Percentiles rank a stretch among this genome's conserved stretches.
Evolutionary conservation across 1,140 invertebrate genomes (phyloP).

Genomic region (Harpegnathos saltator): DNA sequence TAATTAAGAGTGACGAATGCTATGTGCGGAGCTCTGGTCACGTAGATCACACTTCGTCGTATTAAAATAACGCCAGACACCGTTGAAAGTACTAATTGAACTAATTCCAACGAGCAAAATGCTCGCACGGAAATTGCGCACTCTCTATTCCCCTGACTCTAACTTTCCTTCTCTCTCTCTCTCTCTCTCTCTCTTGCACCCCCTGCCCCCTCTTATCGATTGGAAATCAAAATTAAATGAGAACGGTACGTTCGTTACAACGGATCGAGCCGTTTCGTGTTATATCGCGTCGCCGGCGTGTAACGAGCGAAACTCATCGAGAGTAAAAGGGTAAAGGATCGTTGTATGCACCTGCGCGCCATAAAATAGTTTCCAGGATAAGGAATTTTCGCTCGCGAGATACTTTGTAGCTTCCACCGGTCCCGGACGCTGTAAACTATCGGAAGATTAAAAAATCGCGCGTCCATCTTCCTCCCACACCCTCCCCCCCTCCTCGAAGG

Average conservation of each 20-base stretch:
- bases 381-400: slow-evolving; percentile 21
- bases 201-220: background rate
- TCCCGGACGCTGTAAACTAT: slow-evolving; percentile 17
- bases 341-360: slow-evolving; percentile 21
- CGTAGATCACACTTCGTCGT: background rate
- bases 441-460: slow-evolving; percentile 26
- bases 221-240: slow-evolving; percentile 56
- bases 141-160: too few relatives aligned
- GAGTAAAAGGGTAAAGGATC: slow-evolving; percentile 41
- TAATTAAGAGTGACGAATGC: slow-evolving; percentile 11
- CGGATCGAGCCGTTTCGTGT: background rate
- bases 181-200: background rate
- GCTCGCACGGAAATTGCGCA: slow-evolving; percentile 21
- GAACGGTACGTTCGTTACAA: slow-evolving; percentile 19
- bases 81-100: slow-evolving; percentile 31
- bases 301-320: slow-evolving; percentile 44
- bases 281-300: slow-evolving; percentile 1
- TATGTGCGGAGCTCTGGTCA: background rate
- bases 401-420: slow-evolving; percentile 1
- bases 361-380: slow-evolving; percentile 33
- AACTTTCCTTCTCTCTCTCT: background rate
- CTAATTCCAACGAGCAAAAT: slow-evolving; percentile 14
- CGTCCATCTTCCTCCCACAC: background rate
- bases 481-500: background rate
- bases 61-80: background rate